Conservation (phyloP, 1,140 invertebrate species). For the Pseudomyrmex concolor region DNA sequence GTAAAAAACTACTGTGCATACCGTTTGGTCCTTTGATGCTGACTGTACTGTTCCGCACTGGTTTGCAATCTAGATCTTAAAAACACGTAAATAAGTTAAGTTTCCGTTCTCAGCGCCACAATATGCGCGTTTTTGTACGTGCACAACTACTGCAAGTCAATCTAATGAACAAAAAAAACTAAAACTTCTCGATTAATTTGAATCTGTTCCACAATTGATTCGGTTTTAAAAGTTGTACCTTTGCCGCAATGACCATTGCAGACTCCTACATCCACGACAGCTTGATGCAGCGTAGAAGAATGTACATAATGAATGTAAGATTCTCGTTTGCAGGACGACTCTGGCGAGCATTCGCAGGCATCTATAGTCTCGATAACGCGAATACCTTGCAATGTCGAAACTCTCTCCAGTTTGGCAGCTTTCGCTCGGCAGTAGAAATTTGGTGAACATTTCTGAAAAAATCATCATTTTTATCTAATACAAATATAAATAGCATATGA, state of each 20-base stretch:
- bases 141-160: no score
- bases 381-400: constrained; percentile 84
- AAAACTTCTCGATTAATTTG: background rate
- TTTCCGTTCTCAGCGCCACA: background rate
- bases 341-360: constrained; percentile 82
- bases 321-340: constrained; percentile 80
- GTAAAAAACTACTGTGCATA: constrained; percentile 55
- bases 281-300: constrained; percentile 84
- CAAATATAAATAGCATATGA: no score
- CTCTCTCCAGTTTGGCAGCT: constrained; percentile 80
- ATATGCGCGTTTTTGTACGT: no score
- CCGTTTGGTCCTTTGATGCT: constrained; percentile 85
- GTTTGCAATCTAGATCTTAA: constrained; percentile 80
- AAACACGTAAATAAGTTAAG: constrained; percentile 7
- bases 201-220: no score
- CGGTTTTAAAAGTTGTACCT: constrained; percentile 64
- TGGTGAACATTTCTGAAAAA: constrained; percentile 79
- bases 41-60: constrained; percentile 83
- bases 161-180: background rate
- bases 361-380: constrained; percentile 82
- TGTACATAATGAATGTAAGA: constrained; percentile 82
- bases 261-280: constrained; percentile 83
- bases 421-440: constrained; percentile 80
- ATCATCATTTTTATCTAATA: no score
- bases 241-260: constrained; percentile 83